phyloP scores from a whole-genome alignment of 1,140 invertebrate species.

The Eufriesea mexicana region DNA sequence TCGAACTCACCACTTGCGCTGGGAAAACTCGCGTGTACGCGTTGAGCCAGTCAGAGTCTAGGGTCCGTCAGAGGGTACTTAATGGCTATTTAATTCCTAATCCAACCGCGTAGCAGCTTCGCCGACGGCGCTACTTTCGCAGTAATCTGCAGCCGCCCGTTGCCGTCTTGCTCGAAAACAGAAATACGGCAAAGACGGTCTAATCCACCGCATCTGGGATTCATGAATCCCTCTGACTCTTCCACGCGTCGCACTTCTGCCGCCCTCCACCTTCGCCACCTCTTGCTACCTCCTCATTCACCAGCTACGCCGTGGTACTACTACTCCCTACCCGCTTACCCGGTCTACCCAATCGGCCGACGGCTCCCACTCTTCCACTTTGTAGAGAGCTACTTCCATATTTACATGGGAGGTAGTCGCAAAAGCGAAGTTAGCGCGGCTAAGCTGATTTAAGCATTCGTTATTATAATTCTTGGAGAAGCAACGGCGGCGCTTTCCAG shows the following conservation, averaged over 20 bases:
- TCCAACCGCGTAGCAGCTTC: constrained; percentile 47
- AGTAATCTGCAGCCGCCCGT: constrained; percentile 69
- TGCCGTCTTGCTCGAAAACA: constrained; percentile 74
- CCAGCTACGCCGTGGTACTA: constrained; percentile 40
- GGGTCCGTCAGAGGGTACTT: constrained; percentile 60
- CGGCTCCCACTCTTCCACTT: constrained; percentile 74
- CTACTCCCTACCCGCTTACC: constrained; percentile 57
- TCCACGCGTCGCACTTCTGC: constrained; percentile 56
- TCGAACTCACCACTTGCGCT: constrained; percentile 15
- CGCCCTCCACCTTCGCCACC: constrained; percentile 56
- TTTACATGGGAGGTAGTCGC: constrained; percentile 79
- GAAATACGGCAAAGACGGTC: constrained; percentile 76
- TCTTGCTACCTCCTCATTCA: constrained; percentile 54
- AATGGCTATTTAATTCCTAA: constrained; percentile 73
- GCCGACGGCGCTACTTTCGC: constrained; percentile 68
- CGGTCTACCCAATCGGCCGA: constrained; percentile 74
- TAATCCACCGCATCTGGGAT: constrained; percentile 81
- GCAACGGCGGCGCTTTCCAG: constrained; percentile 50
- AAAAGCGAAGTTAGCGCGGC: constrained; percentile 80
- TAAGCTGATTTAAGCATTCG: constrained; percentile 83
- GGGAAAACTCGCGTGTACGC: constrained; percentile 37
- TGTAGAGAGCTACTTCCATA: constrained; percentile 79
- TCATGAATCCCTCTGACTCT: constrained; percentile 77
- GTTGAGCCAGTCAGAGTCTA: background rate
- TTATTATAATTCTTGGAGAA: constrained; percentile 81